Evolutionary conservation across 2,888 invertebrate genomes (phyloP), one percentile per base, ranked within the genome.

Genomic region (Euzetes globulus): DNA sequence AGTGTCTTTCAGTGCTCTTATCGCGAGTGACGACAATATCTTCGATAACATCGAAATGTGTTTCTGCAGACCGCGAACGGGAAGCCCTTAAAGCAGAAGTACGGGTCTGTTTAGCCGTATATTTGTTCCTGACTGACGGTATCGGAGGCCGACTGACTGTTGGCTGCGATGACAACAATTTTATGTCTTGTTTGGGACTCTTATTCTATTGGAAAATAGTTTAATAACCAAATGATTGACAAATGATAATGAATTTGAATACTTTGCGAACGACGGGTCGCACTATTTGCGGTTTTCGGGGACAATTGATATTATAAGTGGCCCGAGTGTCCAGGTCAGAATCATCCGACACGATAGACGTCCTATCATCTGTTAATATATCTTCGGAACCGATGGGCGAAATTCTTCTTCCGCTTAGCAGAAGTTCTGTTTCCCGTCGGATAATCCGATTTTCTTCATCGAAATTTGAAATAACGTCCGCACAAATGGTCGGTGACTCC

Each of bases 281-380:
- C 0, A 85, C 81, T 72, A 87, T 86, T 60, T 85, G 81, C 0
- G 87, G 85, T 71, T 77, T 65, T 79, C 79, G 68, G 73, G 78
- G 58, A 41, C 76, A 37, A 72, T 77, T 37, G 15, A 68, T 33
- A 27, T 55, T 52, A 55, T 74, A 76, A 47, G 60, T 78, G 73
- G 25, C 75, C 73, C 65, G 45, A 4, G 77, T 75, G 37, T 75
- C 75, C 27, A 76, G 77, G 22, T 77, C 29, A 75, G 78, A 63
- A 5, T 68, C 68, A 29, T 68, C 63, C 0, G 63, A 63, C 17
- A 33, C 27, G 17, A 63, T 6, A 9, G 41, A 41, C 3, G n/a
- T 22, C 37, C 37, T 41, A 0, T 68, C 68, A 15, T 68, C 68
- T 29, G 22, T 13, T 15, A 68, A 22, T 7, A 68, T n/a, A n/a